Conservation (phyloP, 2,113 vertebrate genomes). For the Sebastes fasciatus region DNA sequence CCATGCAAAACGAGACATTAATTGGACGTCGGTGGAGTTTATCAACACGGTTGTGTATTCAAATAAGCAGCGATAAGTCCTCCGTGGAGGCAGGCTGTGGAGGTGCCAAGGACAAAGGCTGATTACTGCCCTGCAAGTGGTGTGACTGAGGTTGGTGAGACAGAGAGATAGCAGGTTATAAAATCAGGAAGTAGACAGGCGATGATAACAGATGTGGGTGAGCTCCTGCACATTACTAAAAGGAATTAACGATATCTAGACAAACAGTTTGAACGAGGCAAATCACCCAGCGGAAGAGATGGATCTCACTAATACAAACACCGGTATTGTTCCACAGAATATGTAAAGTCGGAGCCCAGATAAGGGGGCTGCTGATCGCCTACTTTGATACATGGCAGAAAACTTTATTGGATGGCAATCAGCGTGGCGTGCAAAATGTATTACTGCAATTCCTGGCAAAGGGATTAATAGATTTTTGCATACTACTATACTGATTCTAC, state of each 20-base stretch:
- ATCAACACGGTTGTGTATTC: slow-evolving; percentile 71
- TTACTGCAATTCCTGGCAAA: slow-evolving; percentile 57
- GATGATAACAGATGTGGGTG: slow-evolving; percentile 54
- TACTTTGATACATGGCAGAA: slow-evolving; percentile 61
- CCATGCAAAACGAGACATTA: slow-evolving; percentile 76
- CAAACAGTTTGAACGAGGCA: slow-evolving; percentile 59
- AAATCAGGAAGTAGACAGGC: slow-evolving; percentile 65
- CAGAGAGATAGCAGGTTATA: slow-evolving; percentile 52
- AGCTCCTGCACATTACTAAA: slow-evolving; percentile 79
- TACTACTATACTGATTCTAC: slow-evolving; percentile 35
- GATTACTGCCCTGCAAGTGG: slow-evolving; percentile 53
- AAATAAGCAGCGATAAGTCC: slow-evolving; percentile 69
- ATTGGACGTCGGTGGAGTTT: slow-evolving; percentile 60
- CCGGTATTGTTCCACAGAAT: slow-evolving; percentile 66
- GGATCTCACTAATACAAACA: slow-evolving; percentile 40
- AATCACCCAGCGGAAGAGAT: slow-evolving; percentile 61
- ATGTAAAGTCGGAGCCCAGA: slow-evolving; percentile 72
- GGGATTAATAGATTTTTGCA: slow-evolving; percentile 58
- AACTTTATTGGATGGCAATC: slow-evolving; percentile 76
- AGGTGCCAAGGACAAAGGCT: slow-evolving; percentile 66
- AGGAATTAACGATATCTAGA: slow-evolving; percentile 75
- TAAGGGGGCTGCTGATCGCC: slow-evolving; percentile 63
- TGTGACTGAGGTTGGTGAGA: slow-evolving; percentile 52
- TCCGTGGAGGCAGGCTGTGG: slow-evolving; percentile 39
- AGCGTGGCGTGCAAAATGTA: slow-evolving; percentile 52